Evolutionary conservation across 2,888 invertebrate genomes (phyloP), one percentile per base, ranked within the genome.

Genomic region (Cyclophora albipunctata): DNA sequence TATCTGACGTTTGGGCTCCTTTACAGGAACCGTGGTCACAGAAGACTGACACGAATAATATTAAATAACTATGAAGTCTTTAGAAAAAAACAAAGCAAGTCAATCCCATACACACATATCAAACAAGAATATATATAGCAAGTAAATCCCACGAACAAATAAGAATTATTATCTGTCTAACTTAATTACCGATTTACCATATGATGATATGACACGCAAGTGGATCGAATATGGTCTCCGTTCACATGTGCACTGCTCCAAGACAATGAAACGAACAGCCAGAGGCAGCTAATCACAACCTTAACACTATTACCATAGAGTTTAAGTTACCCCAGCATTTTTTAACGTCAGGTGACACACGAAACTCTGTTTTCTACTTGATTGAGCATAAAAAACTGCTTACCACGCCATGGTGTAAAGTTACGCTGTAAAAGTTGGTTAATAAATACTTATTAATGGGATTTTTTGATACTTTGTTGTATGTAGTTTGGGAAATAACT

Each of bases 341-440:
- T 44, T 53, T 50, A 58, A 68, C 73, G 67, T 66, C 80, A 82
- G 78, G 81, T 82, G 86, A 75, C 72, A 84, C 60, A 69, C 68
- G 84, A 86, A 71, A 78, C 82, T 77, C 5, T 60, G 66, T 71
- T 78, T 84, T 83, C 81, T 67, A 80, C 80, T 84, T 70, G 75
- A 74, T 77, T 67, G 71, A 86, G 85, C 86, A 77, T 79, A 81
- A 84, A 85, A 84, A 84, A 75, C 73, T 69, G 75, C 72, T 78
- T 73, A 73, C 69, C 81, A 78, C 75, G 75, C 77, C 55, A 78
- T 62, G 63, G 73, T 80, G 71, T 85, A 71, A 58, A 57, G 75
- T 86, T 84, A 77, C 83, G 59, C 61, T 64, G 60, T 41, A 63
- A 66, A 66, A 66, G 53, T 58, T 58, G 61, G 47, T 51, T 59